Conservation (phyloP, 1,140 invertebrate species). For the Saccostrea cuccullata region DNA sequence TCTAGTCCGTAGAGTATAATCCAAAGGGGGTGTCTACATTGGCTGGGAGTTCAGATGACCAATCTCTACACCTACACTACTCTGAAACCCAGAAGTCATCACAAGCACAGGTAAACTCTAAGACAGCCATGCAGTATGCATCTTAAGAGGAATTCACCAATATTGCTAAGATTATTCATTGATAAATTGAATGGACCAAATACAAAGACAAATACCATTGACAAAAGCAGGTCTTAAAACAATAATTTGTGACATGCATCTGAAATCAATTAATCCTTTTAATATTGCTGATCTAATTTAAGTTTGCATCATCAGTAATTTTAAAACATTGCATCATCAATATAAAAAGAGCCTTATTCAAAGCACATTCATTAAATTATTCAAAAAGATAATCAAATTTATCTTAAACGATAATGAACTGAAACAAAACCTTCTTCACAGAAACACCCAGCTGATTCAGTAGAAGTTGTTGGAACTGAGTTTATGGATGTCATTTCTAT, state of each 20-base stretch:
- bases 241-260: too few species aligned
- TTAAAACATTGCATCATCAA: not conserved
- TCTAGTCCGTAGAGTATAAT: not conserved
- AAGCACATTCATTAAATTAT: too few species aligned
- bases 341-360: not conserved
- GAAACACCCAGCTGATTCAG: not conserved
- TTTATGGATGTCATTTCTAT: conserved; percentile 30
- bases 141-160: too few species aligned
- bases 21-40: not conserved
- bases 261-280: too few species aligned
- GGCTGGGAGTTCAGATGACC: not conserved
- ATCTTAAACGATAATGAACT: not conserved
- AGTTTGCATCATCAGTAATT: not conserved
- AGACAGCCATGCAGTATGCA: too few species aligned
- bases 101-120: not conserved
- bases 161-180: too few species aligned
- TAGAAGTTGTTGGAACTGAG: not conserved
- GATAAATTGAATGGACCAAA: too few species aligned
- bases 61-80: not conserved
- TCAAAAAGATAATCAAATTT: too few species aligned
- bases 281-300: not conserved
- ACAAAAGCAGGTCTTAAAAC: too few species aligned
- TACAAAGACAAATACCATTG: too few species aligned
- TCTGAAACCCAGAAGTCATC: not conserved
- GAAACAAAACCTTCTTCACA: not conserved